phyloP scores from a whole-genome alignment of 2,888 invertebrate genomes.

The Lottia scabra region DNA sequence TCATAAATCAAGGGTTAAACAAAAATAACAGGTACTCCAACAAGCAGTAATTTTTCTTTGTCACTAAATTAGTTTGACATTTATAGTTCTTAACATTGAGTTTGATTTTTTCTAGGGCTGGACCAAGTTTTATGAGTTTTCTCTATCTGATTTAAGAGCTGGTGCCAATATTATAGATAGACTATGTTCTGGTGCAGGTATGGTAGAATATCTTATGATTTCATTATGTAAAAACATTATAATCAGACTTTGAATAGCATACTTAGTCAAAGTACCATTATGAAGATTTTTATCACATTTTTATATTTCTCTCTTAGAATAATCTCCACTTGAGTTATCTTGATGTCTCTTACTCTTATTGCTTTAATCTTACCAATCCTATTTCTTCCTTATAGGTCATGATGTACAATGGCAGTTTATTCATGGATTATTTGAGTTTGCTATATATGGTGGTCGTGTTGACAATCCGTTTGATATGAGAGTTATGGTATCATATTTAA shows the following conservation, averaged over 20 bases:
- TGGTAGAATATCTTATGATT: slow-evolving; percentile 36
- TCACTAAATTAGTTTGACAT: background rate
- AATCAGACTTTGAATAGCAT: too few relatives aligned
- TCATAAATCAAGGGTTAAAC: too few relatives aligned
- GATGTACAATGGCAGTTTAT: slow-evolving; percentile 79
- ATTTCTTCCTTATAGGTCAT: slow-evolving; percentile 37
- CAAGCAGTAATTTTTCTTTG: too few relatives aligned
- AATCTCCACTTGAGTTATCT: too few relatives aligned
- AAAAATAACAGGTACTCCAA: too few relatives aligned
- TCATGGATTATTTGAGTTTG: slow-evolving; percentile 81
- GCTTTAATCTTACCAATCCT: too few relatives aligned
- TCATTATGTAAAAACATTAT: too few relatives aligned
- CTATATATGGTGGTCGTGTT: slow-evolving; percentile 88
- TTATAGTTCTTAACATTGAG: background rate
- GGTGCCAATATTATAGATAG: slow-evolving; percentile 77
- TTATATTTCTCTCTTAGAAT: too few relatives aligned
- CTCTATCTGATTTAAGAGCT: slow-evolving; percentile 82
- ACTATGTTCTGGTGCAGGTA: slow-evolving; percentile 68
- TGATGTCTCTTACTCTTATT: too few relatives aligned
- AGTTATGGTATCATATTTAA: slow-evolving; percentile 78
- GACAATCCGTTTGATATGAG: slow-evolving; percentile 82
- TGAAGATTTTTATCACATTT: too few relatives aligned
- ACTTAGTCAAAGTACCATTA: too few relatives aligned
- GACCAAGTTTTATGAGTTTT: slow-evolving; percentile 91
- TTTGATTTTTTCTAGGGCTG: slow-evolving; percentile 76